A percentile compares a stretch with the other conserved stretches of the same genome.
These are phyloP conservation scores for Myzus persicae DNA, from an alignment of 1,140 invertebrate genomes.

Conservation along the genomic window DNA sequence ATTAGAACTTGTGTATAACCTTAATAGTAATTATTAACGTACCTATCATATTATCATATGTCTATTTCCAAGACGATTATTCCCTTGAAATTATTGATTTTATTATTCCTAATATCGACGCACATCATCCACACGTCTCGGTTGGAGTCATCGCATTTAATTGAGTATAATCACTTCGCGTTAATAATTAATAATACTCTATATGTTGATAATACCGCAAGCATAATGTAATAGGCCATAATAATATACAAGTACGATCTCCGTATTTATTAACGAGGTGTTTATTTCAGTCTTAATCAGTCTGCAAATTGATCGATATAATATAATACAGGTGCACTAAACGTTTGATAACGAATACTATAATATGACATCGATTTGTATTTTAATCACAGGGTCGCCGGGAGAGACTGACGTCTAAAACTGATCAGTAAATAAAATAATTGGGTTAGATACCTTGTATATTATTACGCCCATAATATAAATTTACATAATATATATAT, in stretches of 20 bases:
- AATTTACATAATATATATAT: neutral
- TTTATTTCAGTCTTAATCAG: neutral
- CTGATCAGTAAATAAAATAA: neutral
- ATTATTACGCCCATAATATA: neutral
- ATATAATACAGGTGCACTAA: neutral
- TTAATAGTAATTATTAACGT: neutral
- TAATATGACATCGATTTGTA: neutral
- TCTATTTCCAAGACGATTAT: neutral
- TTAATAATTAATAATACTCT: neutral
- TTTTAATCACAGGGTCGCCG: neutral
- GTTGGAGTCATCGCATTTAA: neutral
- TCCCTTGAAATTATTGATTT: neutral
- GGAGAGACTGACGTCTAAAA: neutral
- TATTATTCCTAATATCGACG: neutral
- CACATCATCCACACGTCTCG: neutral
- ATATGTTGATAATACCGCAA: neutral
- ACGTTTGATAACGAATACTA: neutral
- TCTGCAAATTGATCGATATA: neutral
- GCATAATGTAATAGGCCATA: neutral
- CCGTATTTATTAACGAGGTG: neutral
- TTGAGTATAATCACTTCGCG: neutral
- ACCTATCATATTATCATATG: neutral
- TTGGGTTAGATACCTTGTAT: neutral
- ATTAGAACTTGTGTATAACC: too few species aligned
- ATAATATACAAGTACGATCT: neutral